Percentiles rank a stretch among this genome's conserved stretches.
Evolutionary conservation across 2,888 invertebrate species (phyloP).

Genomic region (Cepaea hortensis): DNA sequence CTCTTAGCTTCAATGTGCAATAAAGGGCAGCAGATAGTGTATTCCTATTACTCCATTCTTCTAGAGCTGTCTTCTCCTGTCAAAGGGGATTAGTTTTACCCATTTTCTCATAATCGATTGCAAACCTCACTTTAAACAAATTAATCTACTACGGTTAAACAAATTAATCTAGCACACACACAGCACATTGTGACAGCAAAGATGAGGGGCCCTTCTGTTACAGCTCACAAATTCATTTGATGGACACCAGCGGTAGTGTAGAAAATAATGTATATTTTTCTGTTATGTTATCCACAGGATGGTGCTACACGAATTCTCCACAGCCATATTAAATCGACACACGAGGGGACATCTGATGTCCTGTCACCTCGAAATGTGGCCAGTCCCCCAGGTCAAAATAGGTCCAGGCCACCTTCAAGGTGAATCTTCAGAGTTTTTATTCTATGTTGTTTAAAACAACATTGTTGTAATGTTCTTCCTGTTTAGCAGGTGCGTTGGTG

Average conservation of each 20-base stretch:
- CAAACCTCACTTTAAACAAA: too few species aligned
- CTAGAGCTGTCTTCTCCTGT: too few species aligned
- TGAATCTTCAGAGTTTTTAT: conserved; percentile 29
- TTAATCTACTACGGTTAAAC: too few species aligned
- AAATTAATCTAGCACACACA: background rate
- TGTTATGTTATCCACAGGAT: conserved; percentile 59
- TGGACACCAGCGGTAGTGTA: too few species aligned
- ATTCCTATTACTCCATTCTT: too few species aligned
- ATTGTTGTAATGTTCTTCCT: too few species aligned
- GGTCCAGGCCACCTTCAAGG: conserved; percentile 69
- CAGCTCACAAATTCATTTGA: background rate
- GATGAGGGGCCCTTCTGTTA: background rate
- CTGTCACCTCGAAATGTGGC: conserved; percentile 71
- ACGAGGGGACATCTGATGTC: conserved; percentile 66
- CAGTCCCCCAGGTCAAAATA: conserved; percentile 60
- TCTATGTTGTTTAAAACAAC: too few species aligned
- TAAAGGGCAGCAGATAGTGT: too few species aligned
- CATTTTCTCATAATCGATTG: too few species aligned
- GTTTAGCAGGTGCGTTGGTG: too few species aligned
- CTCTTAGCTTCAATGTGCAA: too few species aligned
- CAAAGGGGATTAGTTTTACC: too few species aligned
- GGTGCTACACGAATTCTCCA: conserved; percentile 75
- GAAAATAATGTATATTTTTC: background rate
- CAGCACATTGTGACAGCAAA: background rate
- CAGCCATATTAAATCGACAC: conserved; percentile 67